Base-by-base conservation (phyloP, 2,888 invertebrate species). In the Muschampia plurimacula region DNA sequence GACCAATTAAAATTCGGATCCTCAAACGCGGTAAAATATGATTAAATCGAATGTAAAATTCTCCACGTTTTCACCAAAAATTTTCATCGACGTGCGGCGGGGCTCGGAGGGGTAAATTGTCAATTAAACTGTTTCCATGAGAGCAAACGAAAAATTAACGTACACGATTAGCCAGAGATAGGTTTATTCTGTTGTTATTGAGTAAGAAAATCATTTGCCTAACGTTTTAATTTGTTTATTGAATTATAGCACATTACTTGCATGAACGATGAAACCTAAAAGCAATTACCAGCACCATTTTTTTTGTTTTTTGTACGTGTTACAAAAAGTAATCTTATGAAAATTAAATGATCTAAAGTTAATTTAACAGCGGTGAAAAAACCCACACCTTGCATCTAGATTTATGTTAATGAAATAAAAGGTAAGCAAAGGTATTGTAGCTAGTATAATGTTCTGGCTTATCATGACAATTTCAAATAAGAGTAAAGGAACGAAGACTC, bases 1-100 rank as follows among this genome's bases (percentile, higher is more conserved):
- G 71, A 60, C 66, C 71, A 71, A 71, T 71, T 71, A 71, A 71
- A 71, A 71, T 71, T 71, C 41, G 39, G 36, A 59, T 57, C 64
- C 65, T 66, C 65, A 59, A 49, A 65, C 70, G 46, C 36, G 8
- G 36, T 49, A 44, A 59, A 71, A 66, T 71, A 71, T 71, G 65
- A 71, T 71, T 66, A 65, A 65, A 71, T 65, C 57, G 57, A 59
- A 70, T 46, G 57, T 36, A 66, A 66, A 15, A 57, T 63, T 70
- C 49, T 71, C 65, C 66, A 49, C 57, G 71, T 65, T 65, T 60
- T 39, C 49, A 39, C 39, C 59, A 39, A 71, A 60, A 57, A 57
- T 55, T 59, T 28, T 57, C 36, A 41, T 52, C 57, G 64, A 15
- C 59, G 32, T 12, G 36, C 67, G 49, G 13, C 36, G 36, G 1